Evolutionary conservation across 2,888 invertebrate species (phyloP).

Genomic region (Trimorus sp.): DNA sequence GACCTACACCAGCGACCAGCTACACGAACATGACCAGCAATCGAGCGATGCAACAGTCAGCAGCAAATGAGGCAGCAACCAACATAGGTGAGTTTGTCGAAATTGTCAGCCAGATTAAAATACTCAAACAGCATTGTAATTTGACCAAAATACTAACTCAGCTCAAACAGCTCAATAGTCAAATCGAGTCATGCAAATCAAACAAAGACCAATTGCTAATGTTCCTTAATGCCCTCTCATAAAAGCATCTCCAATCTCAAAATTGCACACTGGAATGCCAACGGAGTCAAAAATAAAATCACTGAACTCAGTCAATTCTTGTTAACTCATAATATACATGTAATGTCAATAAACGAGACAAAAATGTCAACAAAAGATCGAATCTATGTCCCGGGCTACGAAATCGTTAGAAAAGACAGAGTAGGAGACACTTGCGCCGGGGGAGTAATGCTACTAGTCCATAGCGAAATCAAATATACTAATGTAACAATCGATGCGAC

Average conservation of each 20-base stretch:
- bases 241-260: neutral
- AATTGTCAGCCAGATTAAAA: neutral
- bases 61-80: neutral
- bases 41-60: neutral
- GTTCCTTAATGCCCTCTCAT: neutral
- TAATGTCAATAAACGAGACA: neutral
- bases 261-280: neutral
- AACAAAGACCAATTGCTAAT: neutral
- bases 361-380: neutral
- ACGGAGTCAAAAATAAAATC: neutral
- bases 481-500: neutral
- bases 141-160: neutral
- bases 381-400: neutral
- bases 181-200: neutral
- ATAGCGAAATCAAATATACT: neutral
- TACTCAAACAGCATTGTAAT: neutral
- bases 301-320: neutral
- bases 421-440: neutral
- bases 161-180: neutral
- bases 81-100: neutral
- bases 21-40: neutral
- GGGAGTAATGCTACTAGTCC: neutral
- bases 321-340: neutral
- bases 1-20: neutral
- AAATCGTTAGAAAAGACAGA: neutral